Evolutionary conservation across 1,140 invertebrate genomes (phyloP), one percentile per base, ranked within the genome.

Genomic region (Heterodera carotae): DNA sequence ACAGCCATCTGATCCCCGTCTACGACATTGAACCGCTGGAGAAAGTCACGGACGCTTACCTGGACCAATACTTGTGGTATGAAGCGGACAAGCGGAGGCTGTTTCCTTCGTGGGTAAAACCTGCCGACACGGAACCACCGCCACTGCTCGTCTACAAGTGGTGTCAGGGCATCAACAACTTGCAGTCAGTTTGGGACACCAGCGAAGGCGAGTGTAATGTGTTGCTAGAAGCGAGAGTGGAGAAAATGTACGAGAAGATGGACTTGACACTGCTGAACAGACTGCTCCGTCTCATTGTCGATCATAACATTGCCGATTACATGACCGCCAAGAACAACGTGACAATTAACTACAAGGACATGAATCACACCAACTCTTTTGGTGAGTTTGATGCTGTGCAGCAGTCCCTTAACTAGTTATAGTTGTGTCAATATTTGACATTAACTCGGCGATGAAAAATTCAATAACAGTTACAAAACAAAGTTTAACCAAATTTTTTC

Each of bases 251-350:
- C 84, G 97, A 99, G 88, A 99, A 99, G 89, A 99, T 99, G 81
- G 97, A 99, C 91, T 91, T 99, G 84, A 99, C 97, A 0, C 89
- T 99, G 5, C 91, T 99, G 1, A 99, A 99, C 90, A 92, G 97
- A 89, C 88, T 99, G 75, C 89, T 99, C 3, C 91, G 85, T 62
- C 76, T 99, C 12, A 98, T 99, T 84, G 96, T 99, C 2, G 97
- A 99, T 90, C 97, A 99, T 89, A 99, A 99, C 87, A 99, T 99
- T 87, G 97, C 97, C 83, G 97, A 99, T 92, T 99, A 99, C 88
- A 99, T 99, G 95, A 98, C 97, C 2, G 96, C 97, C 8, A 99
- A 99, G 88, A 98, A 98, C 89, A 99, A 99, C 89, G 95, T 99
- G 33, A 94, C 98, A 31, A 98, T 99, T 75, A 99, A 98, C 89